These are phyloP conservation scores for Ramazzottius varieornatus DNA, from an alignment of 2,888 invertebrate genomes.

Conservation along the genomic window DNA sequence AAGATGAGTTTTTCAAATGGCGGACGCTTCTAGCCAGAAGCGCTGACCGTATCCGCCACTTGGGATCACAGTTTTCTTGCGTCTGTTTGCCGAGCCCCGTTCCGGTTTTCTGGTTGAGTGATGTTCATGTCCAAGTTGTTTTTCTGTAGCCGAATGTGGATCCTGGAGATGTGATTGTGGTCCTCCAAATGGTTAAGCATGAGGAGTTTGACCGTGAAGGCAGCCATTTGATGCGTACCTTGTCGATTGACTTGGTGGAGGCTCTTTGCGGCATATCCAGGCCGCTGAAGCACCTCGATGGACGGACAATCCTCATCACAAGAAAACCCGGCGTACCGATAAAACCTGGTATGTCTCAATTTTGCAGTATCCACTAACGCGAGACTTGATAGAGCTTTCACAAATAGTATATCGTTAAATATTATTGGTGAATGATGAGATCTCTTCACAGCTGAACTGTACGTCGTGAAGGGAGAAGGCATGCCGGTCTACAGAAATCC, in stretches of 20 bases:
- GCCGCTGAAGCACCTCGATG: slow-evolving; percentile 63
- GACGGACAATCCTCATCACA: slow-evolving; percentile 47
- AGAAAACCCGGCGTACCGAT: slow-evolving; percentile 53
- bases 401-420: too few relatives aligned
- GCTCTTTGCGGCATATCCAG: slow-evolving; percentile 68
- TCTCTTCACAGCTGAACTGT: not conserved
- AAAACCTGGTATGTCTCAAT: slow-evolving; percentile 34
- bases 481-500: slow-evolving; percentile 66
- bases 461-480: slow-evolving; percentile 44
- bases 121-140: not conserved
- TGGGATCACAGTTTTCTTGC: too few relatives aligned
- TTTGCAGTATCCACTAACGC: too few relatives aligned
- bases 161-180: slow-evolving; percentile 64
- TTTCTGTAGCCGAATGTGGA: slow-evolving; percentile 42
- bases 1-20: too few relatives aligned
- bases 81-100: too few relatives aligned
- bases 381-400: too few relatives aligned
- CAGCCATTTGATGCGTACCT: slow-evolving; percentile 37
- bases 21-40: too few relatives aligned
- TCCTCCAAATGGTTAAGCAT: slow-evolving; percentile 53
- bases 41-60: too few relatives aligned
- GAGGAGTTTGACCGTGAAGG: slow-evolving; percentile 47
- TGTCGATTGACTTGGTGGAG: slow-evolving; percentile 51
- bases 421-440: too few relatives aligned
- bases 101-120: too few relatives aligned